Evolutionary conservation across 1,140 invertebrate genomes (phyloP).

Genomic region (Bilobella aurantiaca): DNA sequence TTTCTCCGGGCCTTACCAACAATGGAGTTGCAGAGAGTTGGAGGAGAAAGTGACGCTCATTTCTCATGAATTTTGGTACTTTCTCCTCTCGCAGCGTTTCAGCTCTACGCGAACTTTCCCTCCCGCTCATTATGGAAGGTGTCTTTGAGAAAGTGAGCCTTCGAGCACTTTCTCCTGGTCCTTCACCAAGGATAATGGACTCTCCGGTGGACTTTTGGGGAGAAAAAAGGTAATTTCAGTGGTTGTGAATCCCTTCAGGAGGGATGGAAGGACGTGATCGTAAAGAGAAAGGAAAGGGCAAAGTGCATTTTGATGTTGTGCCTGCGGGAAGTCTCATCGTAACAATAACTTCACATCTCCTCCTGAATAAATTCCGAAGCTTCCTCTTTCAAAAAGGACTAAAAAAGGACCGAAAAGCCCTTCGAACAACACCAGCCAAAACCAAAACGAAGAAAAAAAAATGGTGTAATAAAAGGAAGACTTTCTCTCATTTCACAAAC

Average conservation of each 20-base stretch:
- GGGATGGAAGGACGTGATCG: conserved; percentile 1
- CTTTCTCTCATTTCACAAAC: conserved; percentile 6
- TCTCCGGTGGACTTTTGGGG: neutral
- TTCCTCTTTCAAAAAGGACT: neutral
- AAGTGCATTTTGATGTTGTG: conserved; percentile 36
- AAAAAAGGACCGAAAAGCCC: neutral
- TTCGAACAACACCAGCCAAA: neutral
- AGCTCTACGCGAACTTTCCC: no score
- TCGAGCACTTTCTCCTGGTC: neutral
- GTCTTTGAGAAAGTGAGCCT: neutral
- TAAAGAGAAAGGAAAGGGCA: conserved; percentile 32
- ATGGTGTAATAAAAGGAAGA: neutral
- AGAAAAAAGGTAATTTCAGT: neutral
- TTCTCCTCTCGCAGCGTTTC: no score
- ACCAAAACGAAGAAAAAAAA: neutral
- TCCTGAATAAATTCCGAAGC: conserved; percentile 28
- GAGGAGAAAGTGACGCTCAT: neutral
- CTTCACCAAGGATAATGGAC: neutral
- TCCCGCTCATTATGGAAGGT: no score
- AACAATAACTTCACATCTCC: conserved; percentile 34
- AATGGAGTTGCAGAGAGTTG: no score
- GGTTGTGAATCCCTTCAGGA: neutral
- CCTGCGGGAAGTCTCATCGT: conserved; percentile 35
- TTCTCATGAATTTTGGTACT: no score
- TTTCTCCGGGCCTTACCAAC: no score